Evolutionary conservation across 2,113 vertebrate genomes (phyloP), one percentile per base, ranked within the genome.

Genomic region (Brachyhypopomus occidentalis): DNA sequence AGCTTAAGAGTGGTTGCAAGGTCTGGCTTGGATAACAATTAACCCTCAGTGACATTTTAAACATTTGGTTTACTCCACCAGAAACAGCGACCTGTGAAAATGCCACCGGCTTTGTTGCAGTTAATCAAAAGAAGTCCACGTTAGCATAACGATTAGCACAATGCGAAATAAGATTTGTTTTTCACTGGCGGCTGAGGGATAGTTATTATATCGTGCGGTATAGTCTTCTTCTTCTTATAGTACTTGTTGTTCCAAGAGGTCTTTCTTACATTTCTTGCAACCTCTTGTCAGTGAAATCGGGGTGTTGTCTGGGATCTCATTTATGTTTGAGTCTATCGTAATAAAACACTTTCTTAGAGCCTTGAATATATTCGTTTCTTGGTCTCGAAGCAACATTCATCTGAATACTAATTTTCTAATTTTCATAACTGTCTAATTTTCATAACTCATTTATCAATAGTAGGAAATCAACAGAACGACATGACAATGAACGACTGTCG

Each of bases 21-120:
- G 36, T 48, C 56, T 58, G 72, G 55, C 72, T 17, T 48, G 38
- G 77, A 72, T 38, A 56, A 79, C 58, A n/a, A 71, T 79, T 72
- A 79, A 79, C 67, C 67, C 12, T 79, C 56, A 30, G 38, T 48
- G 67, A 62, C 17, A 22, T 17, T 30, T 62, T 20, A 14, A 27
- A 30, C 17, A 36, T 8, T 67, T 38, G 36, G 66, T 70, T 41
- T 70, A 70, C 36, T 22, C 19, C 66, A 22, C 6, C 9, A 34
- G 66, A 41, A 22, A 22, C 7, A 5, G 41, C 14, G 45, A 22
- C 20, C 34, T 70, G 66, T 41, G 9, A 67, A 41, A 19, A 20
- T 70, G 0, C 66, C 34, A 12, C 17, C 36, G 66, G 11, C 3
- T 38, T 70, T 70, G 41, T 22, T 69, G 9, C 66, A 38, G 30